Evolutionary conservation across 2,888 invertebrate species (phyloP).

Genomic region (Deilephila porcellus): DNA sequence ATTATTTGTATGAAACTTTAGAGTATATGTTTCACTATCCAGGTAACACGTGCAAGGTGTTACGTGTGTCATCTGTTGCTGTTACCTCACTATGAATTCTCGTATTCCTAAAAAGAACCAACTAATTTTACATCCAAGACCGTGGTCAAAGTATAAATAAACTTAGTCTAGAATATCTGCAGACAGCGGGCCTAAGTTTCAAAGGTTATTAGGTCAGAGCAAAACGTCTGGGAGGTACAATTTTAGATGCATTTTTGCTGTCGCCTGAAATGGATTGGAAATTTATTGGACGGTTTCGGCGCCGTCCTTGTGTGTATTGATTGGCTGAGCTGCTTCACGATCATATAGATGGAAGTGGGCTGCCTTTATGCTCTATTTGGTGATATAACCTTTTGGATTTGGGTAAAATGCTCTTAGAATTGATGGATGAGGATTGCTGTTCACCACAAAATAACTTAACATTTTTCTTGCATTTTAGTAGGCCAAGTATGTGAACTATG

Average conservation of each 20-base stretch:
- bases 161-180: background rate
- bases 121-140: constrained; percentile 5
- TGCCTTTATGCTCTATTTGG: background rate
- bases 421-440: background rate
- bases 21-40: too few species aligned
- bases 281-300: constrained; percentile 32
- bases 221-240: constrained; percentile 15
- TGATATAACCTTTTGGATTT: background rate
- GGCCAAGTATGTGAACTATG: too few species aligned
- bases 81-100: background rate
- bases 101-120: constrained; percentile 13
- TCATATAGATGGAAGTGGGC: background rate
- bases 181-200: constrained; percentile 39
- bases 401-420: background rate
- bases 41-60: too few species aligned
- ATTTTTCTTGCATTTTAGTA: too few species aligned
- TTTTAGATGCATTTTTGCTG: constrained; percentile 39
- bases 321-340: background rate
- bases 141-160: constrained; percentile 14
- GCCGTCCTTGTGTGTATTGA: constrained; percentile 30
- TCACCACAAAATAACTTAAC: too few species aligned
- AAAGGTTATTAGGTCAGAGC: constrained; percentile 61
- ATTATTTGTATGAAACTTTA: too few species aligned
- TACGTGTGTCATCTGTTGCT: background rate
- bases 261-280: constrained; percentile 33